A percentile compares a stretch with the other conserved stretches of the same genome.
Conservation (phyloP, 2,888 invertebrate species). For the Rhyacophila evoluta region DNA sequence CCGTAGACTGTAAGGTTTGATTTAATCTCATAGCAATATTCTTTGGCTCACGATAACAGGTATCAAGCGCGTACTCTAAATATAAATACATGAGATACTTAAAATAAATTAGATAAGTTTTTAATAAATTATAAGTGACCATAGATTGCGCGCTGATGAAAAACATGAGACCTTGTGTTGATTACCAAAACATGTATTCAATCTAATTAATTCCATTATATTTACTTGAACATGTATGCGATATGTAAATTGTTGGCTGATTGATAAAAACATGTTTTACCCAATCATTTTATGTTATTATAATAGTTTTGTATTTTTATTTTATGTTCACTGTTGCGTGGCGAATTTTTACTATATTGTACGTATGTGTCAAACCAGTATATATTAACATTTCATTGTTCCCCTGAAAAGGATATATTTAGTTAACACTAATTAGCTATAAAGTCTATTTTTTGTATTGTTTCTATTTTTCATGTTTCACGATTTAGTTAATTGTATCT, state of each 20-base stretch:
- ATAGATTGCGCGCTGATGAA: neutral
- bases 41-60: neutral
- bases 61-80: conserved; percentile 1
- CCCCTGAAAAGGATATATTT: neutral
- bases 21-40: conserved; percentile 31
- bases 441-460: neutral
- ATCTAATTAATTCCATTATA: neutral
- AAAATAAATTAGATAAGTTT: conserved; percentile 11
- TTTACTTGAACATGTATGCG: neutral
- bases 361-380: neutral
- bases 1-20: conserved; percentile 37
- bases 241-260: neutral
- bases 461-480: neutral
- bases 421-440: neutral
- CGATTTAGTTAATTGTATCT: no score
- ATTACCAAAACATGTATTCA: neutral
- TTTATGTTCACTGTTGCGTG: neutral
- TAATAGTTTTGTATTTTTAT: neutral
- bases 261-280: neutral
- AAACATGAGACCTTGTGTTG: neutral
- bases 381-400: conserved; percentile 7
- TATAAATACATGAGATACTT: neutral
- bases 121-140: conserved; percentile 10
- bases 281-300: neutral
- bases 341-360: conserved; percentile 20